These are phyloP conservation scores for Oxycera nigricornis DNA, from an alignment of 2,888 invertebrate species.

Conservation along the genomic window DNA sequence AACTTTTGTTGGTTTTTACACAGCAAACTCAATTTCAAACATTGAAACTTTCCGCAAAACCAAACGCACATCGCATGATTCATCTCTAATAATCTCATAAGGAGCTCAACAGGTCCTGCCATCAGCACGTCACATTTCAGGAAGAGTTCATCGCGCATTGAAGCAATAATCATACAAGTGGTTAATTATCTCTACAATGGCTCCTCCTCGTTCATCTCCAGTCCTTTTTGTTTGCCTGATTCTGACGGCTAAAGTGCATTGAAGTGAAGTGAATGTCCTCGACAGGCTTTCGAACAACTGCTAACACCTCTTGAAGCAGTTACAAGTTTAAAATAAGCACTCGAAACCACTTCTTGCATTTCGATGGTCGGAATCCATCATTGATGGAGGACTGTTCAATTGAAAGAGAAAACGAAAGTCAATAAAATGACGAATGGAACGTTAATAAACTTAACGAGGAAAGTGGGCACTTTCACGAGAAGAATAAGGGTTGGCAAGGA, in stretches of 20 bases:
- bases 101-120: too few species aligned
- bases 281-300: conserved; percentile 32
- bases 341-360: conserved; percentile 1
- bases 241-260: conserved; percentile 17
- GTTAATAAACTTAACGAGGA: conserved; percentile 5
- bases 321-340: conserved; percentile 22
- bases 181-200: conserved; percentile 30
- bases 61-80: too few species aligned
- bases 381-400: conserved; percentile 22
- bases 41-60: too few species aligned
- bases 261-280: conserved; percentile 34
- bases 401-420: conserved; percentile 34
- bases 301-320: conserved; percentile 33
- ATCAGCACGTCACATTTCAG: too few species aligned
- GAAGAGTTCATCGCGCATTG: not conserved
- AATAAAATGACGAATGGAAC: conserved; percentile 16
- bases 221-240: not conserved
- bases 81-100: too few species aligned
- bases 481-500: not conserved
- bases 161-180: conserved; percentile 19
- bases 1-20: too few species aligned
- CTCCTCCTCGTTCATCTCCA: not conserved
- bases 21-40: too few species aligned
- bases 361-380: conserved; percentile 10
- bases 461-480: not conserved